These are phyloP conservation scores for Melanotaenia maccullochi DNA, from an alignment of 2,797 vertebrate species.

Conservation along the genomic window DNA sequence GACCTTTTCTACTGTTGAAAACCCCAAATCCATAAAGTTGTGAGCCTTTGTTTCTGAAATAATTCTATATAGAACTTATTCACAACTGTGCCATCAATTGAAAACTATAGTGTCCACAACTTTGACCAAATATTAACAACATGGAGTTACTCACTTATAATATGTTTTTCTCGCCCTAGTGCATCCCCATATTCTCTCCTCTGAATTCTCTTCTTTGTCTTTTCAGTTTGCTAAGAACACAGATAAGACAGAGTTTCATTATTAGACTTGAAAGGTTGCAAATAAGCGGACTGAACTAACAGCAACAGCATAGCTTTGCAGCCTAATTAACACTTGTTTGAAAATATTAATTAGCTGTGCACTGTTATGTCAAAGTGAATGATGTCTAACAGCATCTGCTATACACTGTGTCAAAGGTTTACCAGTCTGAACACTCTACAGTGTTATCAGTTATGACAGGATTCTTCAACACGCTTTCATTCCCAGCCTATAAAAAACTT, in stretches of 20 bases:
- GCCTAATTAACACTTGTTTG: not conserved
- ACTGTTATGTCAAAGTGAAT: not conserved
- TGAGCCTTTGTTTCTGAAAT: not conserved
- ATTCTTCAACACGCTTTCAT: not conserved
- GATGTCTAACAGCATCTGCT: not conserved
- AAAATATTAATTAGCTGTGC: not conserved
- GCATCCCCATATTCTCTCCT: not conserved
- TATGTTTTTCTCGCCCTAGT: not conserved
- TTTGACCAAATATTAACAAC: not conserved
- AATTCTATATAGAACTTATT: not conserved
- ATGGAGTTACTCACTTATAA: slow-evolving; percentile 10
- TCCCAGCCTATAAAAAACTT: not conserved
- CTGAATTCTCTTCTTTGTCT: not conserved
- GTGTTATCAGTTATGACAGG: too few relatives aligned
- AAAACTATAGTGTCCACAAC: not conserved
- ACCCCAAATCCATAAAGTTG: too few relatives aligned
- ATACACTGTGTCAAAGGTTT: not conserved
- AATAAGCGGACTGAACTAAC: not conserved
- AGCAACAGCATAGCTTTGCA: not conserved
- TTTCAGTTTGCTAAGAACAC: not conserved
- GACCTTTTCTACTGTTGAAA: not conserved
- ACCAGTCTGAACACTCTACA: slow-evolving; percentile 1
- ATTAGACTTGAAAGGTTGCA: not conserved
- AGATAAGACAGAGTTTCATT: not conserved
- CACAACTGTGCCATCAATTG: not conserved